A percentile compares a stretch with the other conserved stretches of the same genome.
Conservation (phyloP, 1,140 invertebrate genomes). For the Aradophagus sp. region DNA sequence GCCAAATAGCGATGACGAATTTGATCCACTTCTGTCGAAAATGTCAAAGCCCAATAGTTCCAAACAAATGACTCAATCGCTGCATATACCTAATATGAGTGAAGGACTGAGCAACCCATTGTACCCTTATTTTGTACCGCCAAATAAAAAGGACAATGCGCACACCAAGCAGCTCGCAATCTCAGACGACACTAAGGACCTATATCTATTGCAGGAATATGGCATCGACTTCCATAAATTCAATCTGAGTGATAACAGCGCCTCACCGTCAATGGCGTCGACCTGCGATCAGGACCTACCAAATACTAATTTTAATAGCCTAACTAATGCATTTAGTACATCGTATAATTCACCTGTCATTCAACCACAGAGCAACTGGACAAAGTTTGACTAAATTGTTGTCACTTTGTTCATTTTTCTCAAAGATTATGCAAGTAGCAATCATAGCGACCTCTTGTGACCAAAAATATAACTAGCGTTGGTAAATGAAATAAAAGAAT, state of each 20-base stretch:
- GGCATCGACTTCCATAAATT: conserved; percentile 76
- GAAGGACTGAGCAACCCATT: conserved; percentile 77
- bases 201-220: conserved; percentile 76
- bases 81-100: conserved; percentile 68
- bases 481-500: no score
- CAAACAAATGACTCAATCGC: conserved; percentile 72
- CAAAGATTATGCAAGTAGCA: no score
- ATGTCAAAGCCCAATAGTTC: conserved; percentile 59
- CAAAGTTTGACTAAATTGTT: conserved; percentile 69
- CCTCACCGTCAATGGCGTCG: conserved; percentile 33
- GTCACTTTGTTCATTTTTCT: conserved; percentile 2
- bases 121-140: conserved; percentile 77
- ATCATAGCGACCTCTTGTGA: no score
- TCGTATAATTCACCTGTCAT: conserved; percentile 60
- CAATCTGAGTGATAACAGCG: conserved; percentile 62
- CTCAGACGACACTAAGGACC: conserved; percentile 68
- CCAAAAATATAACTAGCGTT: no score
- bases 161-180: conserved; percentile 35
- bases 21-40: conserved; percentile 77
- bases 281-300: conserved; percentile 41
- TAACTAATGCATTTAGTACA: conserved; percentile 65
- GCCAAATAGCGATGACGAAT: conserved; percentile 77
- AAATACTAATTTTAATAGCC: conserved; percentile 64
- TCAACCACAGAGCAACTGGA: conserved; percentile 73
- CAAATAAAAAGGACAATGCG: conserved; percentile 41